Evolutionary conservation across 2,113 vertebrate species (phyloP).

Genomic region (Brachionichthys hirsutus): DNA sequence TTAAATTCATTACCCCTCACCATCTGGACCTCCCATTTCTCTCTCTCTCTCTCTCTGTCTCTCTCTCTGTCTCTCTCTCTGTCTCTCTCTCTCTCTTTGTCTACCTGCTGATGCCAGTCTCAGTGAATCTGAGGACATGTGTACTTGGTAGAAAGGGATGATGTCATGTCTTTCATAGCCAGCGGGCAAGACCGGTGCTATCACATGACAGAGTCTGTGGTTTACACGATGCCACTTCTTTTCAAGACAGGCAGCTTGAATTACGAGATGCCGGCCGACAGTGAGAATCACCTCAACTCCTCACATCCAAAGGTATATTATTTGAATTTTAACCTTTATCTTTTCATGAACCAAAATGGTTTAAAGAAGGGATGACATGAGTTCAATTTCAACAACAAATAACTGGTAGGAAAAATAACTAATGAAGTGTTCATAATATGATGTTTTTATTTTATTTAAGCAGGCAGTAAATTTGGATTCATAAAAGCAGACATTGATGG

Average conservation of each 20-base stretch:
- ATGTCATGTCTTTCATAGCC: conserved; percentile 66
- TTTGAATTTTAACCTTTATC: conserved; percentile 4
- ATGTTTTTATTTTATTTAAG: background rate
- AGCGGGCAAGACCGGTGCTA: conserved; percentile 26
- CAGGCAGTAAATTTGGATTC: too few species aligned
- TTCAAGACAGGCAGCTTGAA: conserved; percentile 13
- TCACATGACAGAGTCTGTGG: conserved; percentile 20
- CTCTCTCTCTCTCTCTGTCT: conserved; percentile 13
- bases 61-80: conserved; percentile 12
- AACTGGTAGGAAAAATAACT: too few species aligned
- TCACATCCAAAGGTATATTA: background rate
- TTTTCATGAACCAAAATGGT: background rate
- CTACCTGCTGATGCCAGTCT: conserved; percentile 63
- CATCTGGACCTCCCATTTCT: conserved; percentile 45
- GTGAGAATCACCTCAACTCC: conserved; percentile 3
- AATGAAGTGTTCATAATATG: background rate
- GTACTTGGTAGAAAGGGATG: conserved; percentile 57
- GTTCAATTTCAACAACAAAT: background rate
- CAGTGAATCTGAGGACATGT: conserved; percentile 54
- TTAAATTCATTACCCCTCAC: conserved; percentile 24
- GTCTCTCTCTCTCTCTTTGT: conserved; percentile 43
- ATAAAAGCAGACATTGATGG: too few species aligned
- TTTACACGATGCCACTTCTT: conserved; percentile 20
- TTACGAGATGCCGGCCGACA: conserved; percentile 7
- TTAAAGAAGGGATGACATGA: background rate